Base-by-base conservation (phyloP, 2,888 invertebrate species). In the Iselma pallidipennis region DNA sequence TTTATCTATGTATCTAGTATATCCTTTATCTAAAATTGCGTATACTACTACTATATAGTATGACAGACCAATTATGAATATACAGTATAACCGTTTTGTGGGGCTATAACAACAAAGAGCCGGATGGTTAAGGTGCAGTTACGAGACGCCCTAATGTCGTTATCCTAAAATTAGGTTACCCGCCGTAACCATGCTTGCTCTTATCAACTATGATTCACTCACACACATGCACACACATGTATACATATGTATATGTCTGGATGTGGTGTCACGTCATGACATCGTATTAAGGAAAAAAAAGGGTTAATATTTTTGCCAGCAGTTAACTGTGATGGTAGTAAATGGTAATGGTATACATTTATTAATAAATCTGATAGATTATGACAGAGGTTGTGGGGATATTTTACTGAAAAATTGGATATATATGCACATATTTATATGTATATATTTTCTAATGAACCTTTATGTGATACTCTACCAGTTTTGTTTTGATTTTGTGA, bases 151-250 rank as follows among this genome's bases (percentile, higher is more conserved):
- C 51, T 26, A 51, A 51, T 31, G 51, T 51, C 51, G 31, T 51
- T 51, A 51, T 31, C 51, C 51, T 51, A 51, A 51, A 51, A 51
- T 51, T 51, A 51, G 51, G 51, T 51, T 51, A 45, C 21, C 45
- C 45, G 45, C 45, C 45, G 28, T 51, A 31, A 31, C 51, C 51
- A 26, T 51, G 51, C 31, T 51, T 21, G 14, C 48, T 21, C 45
- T 45, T 45, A 45, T 45, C 45, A 45, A 21, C 21, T 45, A 45
- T 45, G 45, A 45, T 45, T 45, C 45, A 45, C 45, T 10, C 19
- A 45, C 45, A 45, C 21, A 45, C 10, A 19, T 9, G 19, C 19
- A 42, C 5, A 16, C 2, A n/a, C 31, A 37, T 6, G 16, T 4
- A 16, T 9, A 19, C 19, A 19, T 3, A 33, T n/a, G 2, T 33